phyloP scores from a whole-genome alignment of 2,797 vertebrate species.

The Naso thynnoides region DNA sequence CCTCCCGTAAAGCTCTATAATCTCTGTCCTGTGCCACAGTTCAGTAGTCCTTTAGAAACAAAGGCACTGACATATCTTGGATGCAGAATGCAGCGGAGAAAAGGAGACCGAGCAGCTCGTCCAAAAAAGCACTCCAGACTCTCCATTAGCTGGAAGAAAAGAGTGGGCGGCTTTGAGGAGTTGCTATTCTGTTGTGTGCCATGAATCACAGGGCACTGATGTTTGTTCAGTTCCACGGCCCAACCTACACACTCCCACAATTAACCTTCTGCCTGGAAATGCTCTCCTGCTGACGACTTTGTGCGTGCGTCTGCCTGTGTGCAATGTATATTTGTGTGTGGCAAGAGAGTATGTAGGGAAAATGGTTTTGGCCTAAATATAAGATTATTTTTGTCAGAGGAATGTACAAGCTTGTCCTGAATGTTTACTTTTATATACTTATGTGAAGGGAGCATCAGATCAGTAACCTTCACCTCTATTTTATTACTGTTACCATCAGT shows the following conservation, averaged over 20 bases:
- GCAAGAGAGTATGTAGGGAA: slow-evolving; percentile 35
- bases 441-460: neutral
- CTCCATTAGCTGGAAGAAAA: slow-evolving; percentile 61
- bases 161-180: slow-evolving; percentile 50
- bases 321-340: slow-evolving; percentile 18
- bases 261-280: slow-evolving; percentile 76
- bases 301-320: slow-evolving; percentile 14
- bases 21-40: neutral
- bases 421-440: slow-evolving; percentile 1
- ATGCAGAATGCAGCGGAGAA: slow-evolving; percentile 35
- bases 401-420: neutral
- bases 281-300: slow-evolving; percentile 51
- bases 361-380: slow-evolving; percentile 23
- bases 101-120: slow-evolving; percentile 19
- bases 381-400: slow-evolving; percentile 10
- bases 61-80: slow-evolving; percentile 48
- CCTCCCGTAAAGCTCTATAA: slow-evolving; percentile 8
- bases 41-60: slow-evolving; percentile 41
- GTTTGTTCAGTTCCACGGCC: slow-evolving; percentile 63
- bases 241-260: slow-evolving; percentile 75
- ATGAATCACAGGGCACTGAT: slow-evolving; percentile 70
- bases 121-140: slow-evolving; percentile 63
- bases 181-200: slow-evolving; percentile 60
- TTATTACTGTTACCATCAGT: neutral
- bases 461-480: neutral